Percentiles rank a stretch among this genome's conserved stretches.
phyloP scores from a whole-genome alignment of 2,888 invertebrate genomes.

The Ashinkailepas kermadecensis region DNA sequence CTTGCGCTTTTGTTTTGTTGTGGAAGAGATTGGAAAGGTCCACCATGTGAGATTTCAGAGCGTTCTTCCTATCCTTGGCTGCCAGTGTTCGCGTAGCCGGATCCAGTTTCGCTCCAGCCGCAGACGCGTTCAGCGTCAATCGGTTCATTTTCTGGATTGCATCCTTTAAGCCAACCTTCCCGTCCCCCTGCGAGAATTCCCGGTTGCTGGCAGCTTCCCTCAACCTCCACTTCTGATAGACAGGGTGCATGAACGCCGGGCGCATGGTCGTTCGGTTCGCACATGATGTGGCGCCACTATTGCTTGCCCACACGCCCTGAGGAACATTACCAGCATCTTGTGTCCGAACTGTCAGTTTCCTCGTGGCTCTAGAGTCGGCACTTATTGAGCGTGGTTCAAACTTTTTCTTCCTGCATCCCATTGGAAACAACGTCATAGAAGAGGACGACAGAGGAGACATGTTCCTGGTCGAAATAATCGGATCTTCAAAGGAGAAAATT shows the following conservation, averaged over 20 bases:
- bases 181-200: neutral
- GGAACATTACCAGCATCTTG: neutral
- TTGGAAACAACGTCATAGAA: neutral
- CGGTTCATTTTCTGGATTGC: slow-evolving; percentile 10
- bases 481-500: neutral
- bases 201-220: neutral
- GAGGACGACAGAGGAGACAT: neutral
- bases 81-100: neutral
- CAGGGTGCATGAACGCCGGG: neutral
- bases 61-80: neutral
- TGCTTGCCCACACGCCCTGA: neutral
- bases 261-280: neutral
- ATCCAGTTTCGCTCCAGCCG: neutral
- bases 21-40: neutral
- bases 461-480: neutral
- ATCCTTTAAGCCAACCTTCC: neutral
- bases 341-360: neutral
- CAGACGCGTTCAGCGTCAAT: neutral
- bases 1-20: neutral
- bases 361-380: neutral
- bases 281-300: neutral
- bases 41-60: neutral
- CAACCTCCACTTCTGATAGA: neutral
- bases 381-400: neutral
- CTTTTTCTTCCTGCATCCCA: neutral